Evolutionary conservation across 2,113 vertebrate species (phyloP).

Genomic region (Ploceus nigricollis): DNA sequence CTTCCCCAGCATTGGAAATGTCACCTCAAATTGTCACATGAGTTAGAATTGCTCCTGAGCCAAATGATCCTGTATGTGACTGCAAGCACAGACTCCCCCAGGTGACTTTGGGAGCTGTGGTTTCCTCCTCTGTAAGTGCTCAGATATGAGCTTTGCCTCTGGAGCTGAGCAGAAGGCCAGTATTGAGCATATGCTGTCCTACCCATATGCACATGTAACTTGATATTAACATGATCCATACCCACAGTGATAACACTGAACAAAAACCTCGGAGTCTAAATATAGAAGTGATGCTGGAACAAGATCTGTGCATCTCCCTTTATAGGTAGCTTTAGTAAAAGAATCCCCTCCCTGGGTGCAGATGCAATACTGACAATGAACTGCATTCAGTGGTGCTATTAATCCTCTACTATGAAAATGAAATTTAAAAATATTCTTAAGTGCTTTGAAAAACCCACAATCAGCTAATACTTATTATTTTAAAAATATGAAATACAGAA

Average conservation of each 20-base stretch:
- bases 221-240: background rate
- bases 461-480: background rate
- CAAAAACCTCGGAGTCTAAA: background rate
- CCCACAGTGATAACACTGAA: background rate
- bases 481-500: background rate
- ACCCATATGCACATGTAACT: background rate
- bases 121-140: background rate
- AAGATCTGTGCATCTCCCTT: background rate
- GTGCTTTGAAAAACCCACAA: background rate
- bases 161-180: background rate
- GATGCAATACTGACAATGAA: background rate
- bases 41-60: conserved; percentile 19
- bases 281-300: background rate
- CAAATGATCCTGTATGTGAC: background rate
- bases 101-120: background rate
- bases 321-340: fast-evolving
- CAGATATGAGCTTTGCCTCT: background rate
- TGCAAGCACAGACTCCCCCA: background rate
- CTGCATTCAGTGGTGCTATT: background rate
- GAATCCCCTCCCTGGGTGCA: background rate
- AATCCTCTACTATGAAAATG: background rate
- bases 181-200: background rate
- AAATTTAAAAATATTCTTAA: background rate
- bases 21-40: conserved; percentile 15
- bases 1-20: conserved; percentile 21